Percentiles rank a stretch among this genome's conserved stretches.
These are phyloP conservation scores for Botia kubotai DNA, from an alignment of 2,797 vertebrate genomes.

Conservation along the genomic window DNA sequence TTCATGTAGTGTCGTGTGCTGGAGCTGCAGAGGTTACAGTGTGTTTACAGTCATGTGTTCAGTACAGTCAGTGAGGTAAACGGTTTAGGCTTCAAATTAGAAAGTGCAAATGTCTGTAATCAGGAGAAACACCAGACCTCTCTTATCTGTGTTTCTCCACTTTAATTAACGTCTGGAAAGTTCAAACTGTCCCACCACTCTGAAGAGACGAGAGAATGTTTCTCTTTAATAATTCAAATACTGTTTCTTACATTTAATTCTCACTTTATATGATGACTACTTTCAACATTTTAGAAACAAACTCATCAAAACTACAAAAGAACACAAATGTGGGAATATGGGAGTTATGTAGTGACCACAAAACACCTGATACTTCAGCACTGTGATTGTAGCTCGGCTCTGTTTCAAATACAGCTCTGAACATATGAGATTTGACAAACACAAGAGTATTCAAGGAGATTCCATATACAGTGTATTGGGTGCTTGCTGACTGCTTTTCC, in stretches of 20 bases:
- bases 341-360: neutral
- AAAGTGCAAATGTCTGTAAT: slow-evolving; percentile 32
- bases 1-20: neutral
- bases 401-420: too few species aligned
- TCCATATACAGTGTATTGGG: too few species aligned
- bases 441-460: too few species aligned
- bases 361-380: too few species aligned
- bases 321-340: neutral
- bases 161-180: slow-evolving; percentile 36
- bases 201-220: neutral
- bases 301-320: neutral
- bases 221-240: neutral
- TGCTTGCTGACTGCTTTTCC: too few species aligned
- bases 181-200: neutral
- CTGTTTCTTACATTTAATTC: neutral
- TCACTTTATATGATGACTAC: too few species aligned
- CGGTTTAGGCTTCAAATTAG: neutral
- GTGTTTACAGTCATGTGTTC: slow-evolving; percentile 2
- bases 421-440: too few species aligned
- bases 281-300: neutral
- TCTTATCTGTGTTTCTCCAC: neutral
- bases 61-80: slow-evolving; percentile 10
- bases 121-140: slow-evolving; percentile 16
- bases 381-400: too few species aligned
- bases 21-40: neutral